These are phyloP conservation scores for Xanthia togata DNA, from an alignment of 2,888 invertebrate species.

Conservation along the genomic window DNA sequence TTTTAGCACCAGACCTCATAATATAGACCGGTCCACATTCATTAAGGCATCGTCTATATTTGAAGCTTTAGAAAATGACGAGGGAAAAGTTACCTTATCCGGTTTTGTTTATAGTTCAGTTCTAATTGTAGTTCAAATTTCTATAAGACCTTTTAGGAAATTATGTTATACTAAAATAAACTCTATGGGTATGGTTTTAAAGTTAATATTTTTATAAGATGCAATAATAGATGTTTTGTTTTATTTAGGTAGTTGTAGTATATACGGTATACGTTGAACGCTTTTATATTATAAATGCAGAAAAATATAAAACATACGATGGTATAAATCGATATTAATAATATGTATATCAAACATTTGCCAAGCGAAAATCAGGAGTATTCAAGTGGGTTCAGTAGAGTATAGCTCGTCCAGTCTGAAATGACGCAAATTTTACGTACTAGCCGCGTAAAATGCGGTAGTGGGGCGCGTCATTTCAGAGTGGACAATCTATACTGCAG, in stretches of 20 bases:
- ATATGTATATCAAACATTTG: constrained; percentile 36
- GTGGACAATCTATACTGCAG: not conserved
- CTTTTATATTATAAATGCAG: constrained; percentile 61
- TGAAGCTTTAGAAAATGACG: not conserved
- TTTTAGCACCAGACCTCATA: constrained; percentile 22
- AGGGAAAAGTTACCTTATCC: not conserved
- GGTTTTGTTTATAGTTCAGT: accelerated
- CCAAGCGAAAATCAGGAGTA: not conserved
- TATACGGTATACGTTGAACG: not conserved
- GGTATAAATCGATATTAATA: constrained; percentile 53
- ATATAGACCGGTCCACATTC: constrained; percentile 32
- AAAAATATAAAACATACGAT: constrained; percentile 53
- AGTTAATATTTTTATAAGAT: not conserved
- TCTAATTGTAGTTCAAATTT: not conserved
- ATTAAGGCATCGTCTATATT: constrained; percentile 24
- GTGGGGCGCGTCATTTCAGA: too few species aligned
- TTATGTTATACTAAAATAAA: not conserved
- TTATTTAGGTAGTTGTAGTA: not conserved
- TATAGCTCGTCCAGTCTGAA: too few species aligned
- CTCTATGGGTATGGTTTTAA: not conserved
- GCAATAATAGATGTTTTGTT: not conserved
- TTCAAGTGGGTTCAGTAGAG: constrained; percentile 38
- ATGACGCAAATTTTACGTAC: too few species aligned
- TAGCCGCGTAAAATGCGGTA: too few species aligned
- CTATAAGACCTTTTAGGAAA: not conserved